These are phyloP conservation scores for Helicoverpa armigera DNA, from an alignment of 1,140 invertebrate species.

Conservation along the genomic window DNA sequence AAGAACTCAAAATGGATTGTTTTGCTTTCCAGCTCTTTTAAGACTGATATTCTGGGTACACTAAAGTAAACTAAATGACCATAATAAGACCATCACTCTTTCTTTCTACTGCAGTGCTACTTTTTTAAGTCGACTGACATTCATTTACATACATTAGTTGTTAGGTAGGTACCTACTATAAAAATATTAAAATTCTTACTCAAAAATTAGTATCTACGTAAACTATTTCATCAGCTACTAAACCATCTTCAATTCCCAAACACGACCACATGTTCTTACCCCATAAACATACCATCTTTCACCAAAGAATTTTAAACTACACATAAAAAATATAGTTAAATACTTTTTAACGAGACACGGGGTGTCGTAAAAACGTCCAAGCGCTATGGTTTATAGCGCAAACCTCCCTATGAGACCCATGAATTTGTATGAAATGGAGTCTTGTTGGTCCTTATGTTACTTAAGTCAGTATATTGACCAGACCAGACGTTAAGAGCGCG, in stretches of 20 bases:
- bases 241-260: background rate
- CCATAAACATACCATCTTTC: slow-evolving; percentile 59
- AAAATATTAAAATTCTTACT: no score
- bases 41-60: no score
- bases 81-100: no score
- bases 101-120: no score
- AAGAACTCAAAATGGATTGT: no score
- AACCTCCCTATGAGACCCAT: slow-evolving; percentile 49
- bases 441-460: slow-evolving; percentile 5
- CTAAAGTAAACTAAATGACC: no score
- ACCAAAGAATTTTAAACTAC: slow-evolving; percentile 66
- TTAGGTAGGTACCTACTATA: no score
- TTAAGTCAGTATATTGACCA: background rate
- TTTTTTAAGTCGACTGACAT: no score
- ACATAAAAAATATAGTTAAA: slow-evolving; percentile 62
- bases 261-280: background rate
- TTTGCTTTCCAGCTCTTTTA: background rate
- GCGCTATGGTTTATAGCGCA: slow-evolving; percentile 58
- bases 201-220: background rate
- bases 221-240: background rate
- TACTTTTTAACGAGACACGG: slow-evolving; percentile 52
- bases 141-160: no score
- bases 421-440: slow-evolving; percentile 36
- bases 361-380: slow-evolving; percentile 68
- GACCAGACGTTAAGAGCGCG: background rate